These are phyloP conservation scores for Drosophila sechellia DNA, from an alignment of 1,140 invertebrate species.

Conservation along the genomic window DNA sequence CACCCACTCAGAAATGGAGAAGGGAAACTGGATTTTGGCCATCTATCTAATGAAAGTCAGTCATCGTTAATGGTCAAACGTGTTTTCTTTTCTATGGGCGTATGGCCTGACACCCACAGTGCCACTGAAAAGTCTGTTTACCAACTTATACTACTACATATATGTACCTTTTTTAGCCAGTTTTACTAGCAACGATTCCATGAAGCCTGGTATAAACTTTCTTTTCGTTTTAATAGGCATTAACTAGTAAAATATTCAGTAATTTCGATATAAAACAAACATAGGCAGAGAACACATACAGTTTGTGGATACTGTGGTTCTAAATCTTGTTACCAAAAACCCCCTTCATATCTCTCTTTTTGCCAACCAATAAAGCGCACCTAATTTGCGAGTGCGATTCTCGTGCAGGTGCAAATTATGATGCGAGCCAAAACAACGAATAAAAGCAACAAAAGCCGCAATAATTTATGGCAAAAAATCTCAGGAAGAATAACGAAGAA, in stretches of 20 bases:
- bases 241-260: too few relatives aligned
- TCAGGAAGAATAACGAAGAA: neutral
- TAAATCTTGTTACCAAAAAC: conserved; percentile 3
- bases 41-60: conserved; percentile 49
- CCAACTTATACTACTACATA: neutral
- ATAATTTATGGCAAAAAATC: conserved; percentile 44
- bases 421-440: conserved; percentile 30
- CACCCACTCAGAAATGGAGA: conserved; percentile 50
- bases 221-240: too few relatives aligned
- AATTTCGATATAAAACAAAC: neutral
- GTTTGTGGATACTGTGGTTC: conserved; percentile 10
- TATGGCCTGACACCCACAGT: conserved; percentile 48
- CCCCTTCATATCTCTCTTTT: neutral
- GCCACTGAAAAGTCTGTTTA: neutral
- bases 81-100: conserved; percentile 50
- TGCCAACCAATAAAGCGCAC: conserved; percentile 36
- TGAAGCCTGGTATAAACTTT: too few relatives aligned
- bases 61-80: conserved; percentile 63
- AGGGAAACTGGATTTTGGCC: conserved; percentile 56
- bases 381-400: conserved; percentile 66
- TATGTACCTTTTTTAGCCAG: too few relatives aligned
- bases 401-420: conserved; percentile 73
- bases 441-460: conserved; percentile 28
- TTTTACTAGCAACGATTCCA: too few relatives aligned
- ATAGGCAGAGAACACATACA: neutral